A percentile compares a stretch with the other conserved stretches of the same genome.
These are phyloP conservation scores for Gortyna flavago DNA, from an alignment of 2,888 invertebrate species.

Conservation along the genomic window DNA sequence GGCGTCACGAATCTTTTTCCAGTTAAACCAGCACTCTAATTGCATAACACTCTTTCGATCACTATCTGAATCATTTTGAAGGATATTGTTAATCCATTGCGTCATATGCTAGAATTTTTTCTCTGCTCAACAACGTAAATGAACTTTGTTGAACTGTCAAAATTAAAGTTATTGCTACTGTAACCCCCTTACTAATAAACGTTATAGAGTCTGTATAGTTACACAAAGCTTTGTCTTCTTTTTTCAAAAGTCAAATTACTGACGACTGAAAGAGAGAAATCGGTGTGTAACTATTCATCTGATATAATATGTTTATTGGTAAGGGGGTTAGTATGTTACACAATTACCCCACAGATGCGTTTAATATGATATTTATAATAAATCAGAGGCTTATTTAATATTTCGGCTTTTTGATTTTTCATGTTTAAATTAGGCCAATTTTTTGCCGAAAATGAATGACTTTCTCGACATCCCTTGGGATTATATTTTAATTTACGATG, in stretches of 20 bases:
- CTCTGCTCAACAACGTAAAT: neutral
- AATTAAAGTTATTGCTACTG: neutral
- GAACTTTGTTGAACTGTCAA: neutral
- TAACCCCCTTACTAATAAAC: too few species aligned
- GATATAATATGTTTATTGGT: too few species aligned
- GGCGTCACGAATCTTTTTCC: neutral
- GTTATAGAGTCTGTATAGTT: too few species aligned
- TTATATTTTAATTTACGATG: conserved; percentile 71
- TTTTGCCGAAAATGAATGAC: conserved; percentile 46
- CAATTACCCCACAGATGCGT: neutral
- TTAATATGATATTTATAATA: neutral
- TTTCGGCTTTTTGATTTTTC: neutral
- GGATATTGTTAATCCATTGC: neutral
- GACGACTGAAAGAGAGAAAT: too few species aligned
- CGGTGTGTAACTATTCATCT: too few species aligned
- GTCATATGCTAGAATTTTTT: neutral
- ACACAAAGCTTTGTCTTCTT: too few species aligned
- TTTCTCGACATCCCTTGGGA: conserved; percentile 58
- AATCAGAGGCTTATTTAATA: neutral
- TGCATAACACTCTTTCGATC: too few species aligned
- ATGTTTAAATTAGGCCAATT: conserved; percentile 16
- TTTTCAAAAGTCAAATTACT: too few species aligned
- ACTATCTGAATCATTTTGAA: too few species aligned
- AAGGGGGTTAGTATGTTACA: neutral
- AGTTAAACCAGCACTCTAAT: neutral